These are phyloP conservation scores for Platycercus adscitus DNA, from an alignment of 2,113 vertebrate genomes.

Conservation along the genomic window DNA sequence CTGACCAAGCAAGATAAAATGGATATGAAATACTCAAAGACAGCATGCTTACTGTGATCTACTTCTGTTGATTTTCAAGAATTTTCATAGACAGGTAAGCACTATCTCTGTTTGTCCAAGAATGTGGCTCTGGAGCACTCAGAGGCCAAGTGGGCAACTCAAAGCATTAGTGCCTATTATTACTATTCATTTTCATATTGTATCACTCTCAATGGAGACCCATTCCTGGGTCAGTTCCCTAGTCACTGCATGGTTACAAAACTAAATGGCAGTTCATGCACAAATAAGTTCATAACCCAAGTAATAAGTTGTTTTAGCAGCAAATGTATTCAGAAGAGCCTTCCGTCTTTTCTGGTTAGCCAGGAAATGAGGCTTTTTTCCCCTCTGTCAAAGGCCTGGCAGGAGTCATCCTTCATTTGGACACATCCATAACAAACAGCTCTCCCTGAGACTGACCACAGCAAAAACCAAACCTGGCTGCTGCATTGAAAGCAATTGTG, in stretches of 20 bases:
- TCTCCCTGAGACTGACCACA: slow-evolving; percentile 3
- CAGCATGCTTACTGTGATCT: neutral
- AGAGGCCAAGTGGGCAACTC: neutral
- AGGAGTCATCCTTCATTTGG: slow-evolving; percentile 33
- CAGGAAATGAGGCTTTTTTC: slow-evolving; percentile 23
- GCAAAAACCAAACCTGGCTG: neutral
- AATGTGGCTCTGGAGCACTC: neutral
- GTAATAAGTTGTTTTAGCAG: neutral
- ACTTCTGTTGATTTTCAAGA: neutral
- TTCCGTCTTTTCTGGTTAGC: neutral
- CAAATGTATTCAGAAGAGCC: slow-evolving; percentile 2
- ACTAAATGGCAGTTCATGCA: neutral
- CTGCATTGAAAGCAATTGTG: neutral
- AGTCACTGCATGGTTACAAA: neutral
- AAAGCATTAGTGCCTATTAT: neutral
- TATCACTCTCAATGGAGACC: neutral
- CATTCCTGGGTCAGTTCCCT: neutral
- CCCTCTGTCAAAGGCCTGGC: slow-evolving; percentile 20
- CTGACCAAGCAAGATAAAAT: neutral
- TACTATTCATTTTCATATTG: neutral
- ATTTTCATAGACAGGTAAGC: neutral
- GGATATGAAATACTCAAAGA: neutral
- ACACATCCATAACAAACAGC: neutral
- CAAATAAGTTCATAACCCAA: slow-evolving; percentile 11
- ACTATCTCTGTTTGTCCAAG: neutral